Base-by-base conservation (phyloP, 2,888 invertebrate genomes). In the Drosophila atripex region DNA sequence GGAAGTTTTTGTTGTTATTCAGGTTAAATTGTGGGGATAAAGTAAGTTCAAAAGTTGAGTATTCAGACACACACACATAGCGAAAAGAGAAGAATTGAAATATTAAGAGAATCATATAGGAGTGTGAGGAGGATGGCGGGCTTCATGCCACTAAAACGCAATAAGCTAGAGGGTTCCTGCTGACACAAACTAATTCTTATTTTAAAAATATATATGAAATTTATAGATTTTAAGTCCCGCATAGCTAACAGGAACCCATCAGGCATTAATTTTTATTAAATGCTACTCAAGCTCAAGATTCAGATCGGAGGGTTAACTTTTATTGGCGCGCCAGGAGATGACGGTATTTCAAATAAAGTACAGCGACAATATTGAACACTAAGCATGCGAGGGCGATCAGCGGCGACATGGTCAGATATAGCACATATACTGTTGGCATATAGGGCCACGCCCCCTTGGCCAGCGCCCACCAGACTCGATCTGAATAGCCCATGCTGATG, bases 351-450 rank as follows among this genome's bases (percentile, higher is more conserved):
- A 88, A 73, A 75, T 74, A 88, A 68, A 88, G 71, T 69, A 88
- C 80, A 66, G 88, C 87, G 56, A 88, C 75, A 56, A 87, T 88
- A 80, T 88, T 88, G 51, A 90, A 86, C 71, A 90, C 72, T 73
- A 91, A 83, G 73, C 90, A 90, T 89, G 90, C 88, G 61, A 91
- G 73, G 66, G 90, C 83, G 76, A 90, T 80, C 80, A 88, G 80
- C 77, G 90, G 88, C 83, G 90, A 91, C 88, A 90, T 87, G 74
- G 90, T 89, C 80, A 90, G 71, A 79, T 89, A 90, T 57, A 90
- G 82, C 74, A 88, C 83, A 86, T 89, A 85, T 60, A 90, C 69
- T 76, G 90, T 88, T 60, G 90, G 91, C 75, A 90, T 82, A 78
- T 89, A 84, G 69, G 91, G 90, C 86, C 83, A 90, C 85, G 90